These are phyloP conservation scores for Rhagoletis pomonella DNA, from an alignment of 1,140 invertebrate species.

Conservation along the genomic window DNA sequence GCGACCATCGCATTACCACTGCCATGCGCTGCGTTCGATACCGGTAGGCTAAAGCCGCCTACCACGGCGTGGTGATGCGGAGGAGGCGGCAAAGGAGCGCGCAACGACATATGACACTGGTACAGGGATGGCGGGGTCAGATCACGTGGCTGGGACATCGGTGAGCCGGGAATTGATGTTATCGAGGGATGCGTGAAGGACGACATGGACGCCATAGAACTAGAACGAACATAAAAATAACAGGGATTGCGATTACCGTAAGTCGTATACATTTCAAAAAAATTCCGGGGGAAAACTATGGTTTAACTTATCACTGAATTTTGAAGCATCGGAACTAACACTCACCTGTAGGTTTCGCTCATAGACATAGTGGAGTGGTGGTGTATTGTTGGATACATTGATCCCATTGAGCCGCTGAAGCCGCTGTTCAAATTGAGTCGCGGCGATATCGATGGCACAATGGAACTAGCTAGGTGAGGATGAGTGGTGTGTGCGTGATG, in stretches of 20 bases:
- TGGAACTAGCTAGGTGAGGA: constrained; percentile 51
- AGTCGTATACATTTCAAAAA: too few species aligned
- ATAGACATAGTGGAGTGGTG: constrained; percentile 66
- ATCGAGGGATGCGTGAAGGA: constrained; percentile 67
- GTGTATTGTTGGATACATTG: constrained; percentile 71
- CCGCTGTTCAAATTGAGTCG: constrained; percentile 69
- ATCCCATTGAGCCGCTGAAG: constrained; percentile 68
- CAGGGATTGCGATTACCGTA: too few species aligned
- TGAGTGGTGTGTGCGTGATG: constrained; percentile 54
- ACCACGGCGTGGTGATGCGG: constrained; percentile 58
- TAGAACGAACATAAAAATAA: constrained; percentile 36
- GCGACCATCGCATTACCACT: neutral
- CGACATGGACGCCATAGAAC: constrained; percentile 66
- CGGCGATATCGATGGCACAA: constrained; percentile 67
- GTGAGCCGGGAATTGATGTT: constrained; percentile 64
- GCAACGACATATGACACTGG: constrained; percentile 69
- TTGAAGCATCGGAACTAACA: neutral
- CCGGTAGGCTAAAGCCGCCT: neutral
- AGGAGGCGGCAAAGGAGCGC: constrained; percentile 61
- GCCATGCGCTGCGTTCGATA: neutral
- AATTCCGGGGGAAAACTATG: too few species aligned
- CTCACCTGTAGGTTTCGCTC: constrained; percentile 70
- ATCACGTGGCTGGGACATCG: constrained; percentile 68
- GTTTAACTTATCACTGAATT: too few species aligned
- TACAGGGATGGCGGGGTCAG: constrained; percentile 69